Conservation (phyloP, 2,113 vertebrate genomes). For the Larimichthys polyactis region DNA sequence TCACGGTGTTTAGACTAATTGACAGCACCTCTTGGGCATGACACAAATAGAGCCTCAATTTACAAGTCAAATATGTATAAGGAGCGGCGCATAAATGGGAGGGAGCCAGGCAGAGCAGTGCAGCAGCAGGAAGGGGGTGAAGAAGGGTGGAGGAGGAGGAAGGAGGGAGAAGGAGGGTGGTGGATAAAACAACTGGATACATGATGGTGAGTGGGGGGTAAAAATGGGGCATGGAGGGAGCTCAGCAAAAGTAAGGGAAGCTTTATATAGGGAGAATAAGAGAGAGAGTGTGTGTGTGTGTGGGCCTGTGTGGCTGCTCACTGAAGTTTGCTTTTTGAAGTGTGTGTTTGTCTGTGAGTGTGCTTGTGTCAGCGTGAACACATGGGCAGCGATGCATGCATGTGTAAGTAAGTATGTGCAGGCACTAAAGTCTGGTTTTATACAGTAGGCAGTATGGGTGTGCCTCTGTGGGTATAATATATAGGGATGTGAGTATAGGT, state of each 20-base stretch:
- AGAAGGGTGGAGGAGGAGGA: too few relatives aligned
- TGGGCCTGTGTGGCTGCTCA: conserved; percentile 1
- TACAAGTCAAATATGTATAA: conserved; percentile 78
- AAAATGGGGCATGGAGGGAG: conserved; percentile 28
- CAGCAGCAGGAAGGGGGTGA: conserved; percentile 20
- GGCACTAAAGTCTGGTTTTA: conserved; percentile 5
- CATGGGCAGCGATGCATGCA: background rate
- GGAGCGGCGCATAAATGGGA: conserved; percentile 50
- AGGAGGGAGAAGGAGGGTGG: background rate
- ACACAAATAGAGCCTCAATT: conserved; percentile 79
- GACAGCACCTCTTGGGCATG: conserved; percentile 77
- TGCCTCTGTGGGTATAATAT: conserved; percentile 8
- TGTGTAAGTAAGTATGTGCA: conserved; percentile 6
- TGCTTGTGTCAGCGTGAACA: conserved; percentile 27
- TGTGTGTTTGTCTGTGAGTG: background rate
- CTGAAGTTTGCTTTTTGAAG: conserved; percentile 15
- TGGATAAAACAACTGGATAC: conserved; percentile 21
- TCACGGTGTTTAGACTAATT: conserved; percentile 74
- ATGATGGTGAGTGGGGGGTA: conserved; percentile 20
- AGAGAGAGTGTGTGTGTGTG: background rate
- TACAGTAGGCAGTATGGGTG: background rate
- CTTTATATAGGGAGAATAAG: background rate
- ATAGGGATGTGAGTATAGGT: background rate
- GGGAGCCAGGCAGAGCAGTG: conserved; percentile 41
- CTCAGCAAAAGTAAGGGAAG: background rate